Base-by-base conservation (phyloP, 2,888 invertebrate species). In the Callyntrura sp. region DNA sequence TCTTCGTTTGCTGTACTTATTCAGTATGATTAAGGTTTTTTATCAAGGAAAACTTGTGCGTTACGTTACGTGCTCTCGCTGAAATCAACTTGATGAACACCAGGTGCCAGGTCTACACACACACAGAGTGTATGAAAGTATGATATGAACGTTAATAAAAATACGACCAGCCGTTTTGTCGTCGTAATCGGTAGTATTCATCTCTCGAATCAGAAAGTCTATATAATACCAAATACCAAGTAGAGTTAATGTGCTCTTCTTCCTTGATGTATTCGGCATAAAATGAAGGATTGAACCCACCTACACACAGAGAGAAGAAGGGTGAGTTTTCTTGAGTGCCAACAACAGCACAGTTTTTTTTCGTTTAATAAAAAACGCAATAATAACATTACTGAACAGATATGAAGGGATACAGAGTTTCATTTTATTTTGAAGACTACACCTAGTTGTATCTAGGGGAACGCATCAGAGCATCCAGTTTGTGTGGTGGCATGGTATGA, bases 21-120 rank as follows among this genome's bases (percentile, higher is more conserved):
- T 57, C 45, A 73, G 45, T 17, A 55, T 55, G 51, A 55, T 78
- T 78, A 78, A 78, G 78, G 55, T 78, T 68, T 78, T 65, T 17
- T 57, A 78, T 78, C 78, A 78, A 78, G 78, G 78, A 55, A 78
- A 78, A 78, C 78, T 51, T 78, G 78, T 78, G 55, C 25, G 78
- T 78, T 51, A 8, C n/a, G 51, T 12, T 62, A 23, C 23, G 20
- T 62, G 20, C 14, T 25, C 11, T 25, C 25, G 28, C 51, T 51
- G 25, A 78, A 78, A 78, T 78, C 78, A 51, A 55, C 28, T 51
- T 57, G 78, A 78, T 45, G 76, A 48, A 76, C 51, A 76, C 76
- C 76, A 51, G 76, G 76, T 48, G 25, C n/a, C 51, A 35, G 35
- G 51, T n/a, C 68, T 76, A n/a, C 62, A 62, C 35, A 51, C n/a